Conservation (phyloP, 2,113 vertebrate species). For the Neomonachus schauinslandi region DNA sequence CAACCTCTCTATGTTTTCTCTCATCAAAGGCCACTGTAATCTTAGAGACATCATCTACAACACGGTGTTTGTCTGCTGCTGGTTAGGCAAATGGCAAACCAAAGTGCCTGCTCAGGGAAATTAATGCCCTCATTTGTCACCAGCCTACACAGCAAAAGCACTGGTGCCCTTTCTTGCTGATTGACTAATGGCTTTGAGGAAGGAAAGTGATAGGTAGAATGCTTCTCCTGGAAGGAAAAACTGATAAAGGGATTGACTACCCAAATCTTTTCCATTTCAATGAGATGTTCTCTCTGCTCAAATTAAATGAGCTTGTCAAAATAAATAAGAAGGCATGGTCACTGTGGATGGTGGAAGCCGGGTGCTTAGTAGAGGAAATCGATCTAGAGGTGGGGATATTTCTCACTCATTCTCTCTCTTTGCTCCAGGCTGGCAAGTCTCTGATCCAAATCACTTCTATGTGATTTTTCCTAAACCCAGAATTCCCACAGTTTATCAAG, state of each 20-base stretch:
- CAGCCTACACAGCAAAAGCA: not conserved
- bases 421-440: not conserved
- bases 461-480: no score
- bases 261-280: slow-evolving; percentile 34
- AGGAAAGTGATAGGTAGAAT: slow-evolving; percentile 44
- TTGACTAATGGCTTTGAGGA: slow-evolving; percentile 68
- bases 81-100: slow-evolving; percentile 74
- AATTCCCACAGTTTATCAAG: no score
- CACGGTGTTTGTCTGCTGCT: slow-evolving; percentile 51
- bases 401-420: not conserved
- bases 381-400: not conserved
- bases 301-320: slow-evolving; percentile 57
- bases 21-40: slow-evolving; percentile 58
- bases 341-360: not conserved
- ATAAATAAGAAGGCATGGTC: slow-evolving; percentile 14
- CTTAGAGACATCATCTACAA: slow-evolving; percentile 50
- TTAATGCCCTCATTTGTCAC: slow-evolving; percentile 72
- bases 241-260: not conserved
- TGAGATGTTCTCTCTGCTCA: not conserved
- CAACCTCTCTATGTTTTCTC: slow-evolving; percentile 56
- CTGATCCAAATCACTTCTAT: not conserved
- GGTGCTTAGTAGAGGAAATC: not conserved
- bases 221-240: slow-evolving; percentile 19
- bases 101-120: slow-evolving; percentile 65
- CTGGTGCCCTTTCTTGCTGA: slow-evolving; percentile 63